Conservation (phyloP, 2,888 invertebrate species). For the Pandemis cinnamomeana region DNA sequence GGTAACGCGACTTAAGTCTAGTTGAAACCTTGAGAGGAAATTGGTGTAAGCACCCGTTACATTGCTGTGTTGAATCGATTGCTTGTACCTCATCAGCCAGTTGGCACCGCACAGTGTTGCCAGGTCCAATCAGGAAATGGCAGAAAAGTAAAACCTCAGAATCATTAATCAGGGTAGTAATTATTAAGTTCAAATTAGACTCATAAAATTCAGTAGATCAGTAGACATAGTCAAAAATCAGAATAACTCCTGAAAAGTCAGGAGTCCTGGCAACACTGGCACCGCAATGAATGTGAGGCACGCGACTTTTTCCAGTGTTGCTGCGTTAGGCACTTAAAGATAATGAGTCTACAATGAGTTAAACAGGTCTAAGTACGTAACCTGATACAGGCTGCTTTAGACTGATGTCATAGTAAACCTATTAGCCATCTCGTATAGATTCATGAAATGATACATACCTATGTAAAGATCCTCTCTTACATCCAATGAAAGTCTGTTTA, state of each 20-base stretch:
- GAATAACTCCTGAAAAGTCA: too few relatives aligned
- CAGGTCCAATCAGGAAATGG: too few relatives aligned
- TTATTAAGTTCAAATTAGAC: too few relatives aligned
- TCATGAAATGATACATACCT: too few relatives aligned
- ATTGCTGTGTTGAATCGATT: not conserved
- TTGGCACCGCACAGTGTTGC: not conserved
- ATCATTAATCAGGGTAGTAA: too few relatives aligned
- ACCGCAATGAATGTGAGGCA: not conserved
- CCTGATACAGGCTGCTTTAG: constrained; percentile 1
- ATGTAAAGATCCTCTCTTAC: too few relatives aligned
- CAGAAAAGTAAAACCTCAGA: too few relatives aligned
- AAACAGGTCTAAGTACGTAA: constrained; percentile 11
- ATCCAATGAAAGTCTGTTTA: too few relatives aligned
- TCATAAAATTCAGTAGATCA: too few relatives aligned
- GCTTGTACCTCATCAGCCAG: not conserved
- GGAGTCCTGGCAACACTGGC: not conserved
- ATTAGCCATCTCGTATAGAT: not conserved
- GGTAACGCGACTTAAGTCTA: not conserved
- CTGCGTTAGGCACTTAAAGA: not conserved
- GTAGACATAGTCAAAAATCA: too few relatives aligned
- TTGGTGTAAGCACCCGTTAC: not conserved
- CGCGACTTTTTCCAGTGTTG: not conserved
- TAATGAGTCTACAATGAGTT: constrained; percentile 22
- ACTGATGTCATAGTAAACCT: constrained; percentile 22
- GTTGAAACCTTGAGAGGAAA: not conserved